These are phyloP conservation scores for Andrena chrysosceles DNA, from an alignment of 2,888 invertebrate species.

Conservation along the genomic window DNA sequence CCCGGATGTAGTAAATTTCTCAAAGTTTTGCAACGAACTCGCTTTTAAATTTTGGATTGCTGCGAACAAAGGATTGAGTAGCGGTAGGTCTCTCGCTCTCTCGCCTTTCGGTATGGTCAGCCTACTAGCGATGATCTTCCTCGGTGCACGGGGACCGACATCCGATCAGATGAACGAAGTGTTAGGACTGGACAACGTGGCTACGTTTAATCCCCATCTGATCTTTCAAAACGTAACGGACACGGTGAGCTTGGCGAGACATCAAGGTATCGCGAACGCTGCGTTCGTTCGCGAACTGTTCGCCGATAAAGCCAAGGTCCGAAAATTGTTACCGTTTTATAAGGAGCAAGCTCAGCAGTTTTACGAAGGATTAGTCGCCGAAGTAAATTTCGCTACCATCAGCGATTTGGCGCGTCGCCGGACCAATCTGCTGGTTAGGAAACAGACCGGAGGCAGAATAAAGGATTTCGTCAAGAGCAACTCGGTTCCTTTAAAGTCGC, in stretches of 20 bases:
- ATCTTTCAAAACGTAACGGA: constrained; percentile 94
- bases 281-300: constrained; percentile 94
- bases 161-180: constrained; percentile 97
- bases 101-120: constrained; percentile 95
- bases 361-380: constrained; percentile 94
- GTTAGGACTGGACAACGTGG: constrained; percentile 93
- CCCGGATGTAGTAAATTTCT: constrained; percentile 91
- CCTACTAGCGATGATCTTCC: constrained; percentile 95
- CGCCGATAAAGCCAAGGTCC: constrained; percentile 91
- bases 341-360: constrained; percentile 95
- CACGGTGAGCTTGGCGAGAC: constrained; percentile 89
- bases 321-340: constrained; percentile 93
- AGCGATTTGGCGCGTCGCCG: constrained; percentile 93
- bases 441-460: constrained; percentile 92
- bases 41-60: constrained; percentile 94
- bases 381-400: constrained; percentile 93
- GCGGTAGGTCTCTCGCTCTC: constrained; percentile 91
- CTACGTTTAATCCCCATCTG: constrained; percentile 95
- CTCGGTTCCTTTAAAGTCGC: constrained; percentile 90
- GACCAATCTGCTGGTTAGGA: constrained; percentile 92
- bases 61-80: constrained; percentile 89
- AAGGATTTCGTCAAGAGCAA: constrained; percentile 91
- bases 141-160: constrained; percentile 94
- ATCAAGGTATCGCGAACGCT: constrained; percentile 91
- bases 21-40: constrained; percentile 93